Conservation (phyloP, 2,888 invertebrate genomes). For the Erebia epiphron region DNA sequence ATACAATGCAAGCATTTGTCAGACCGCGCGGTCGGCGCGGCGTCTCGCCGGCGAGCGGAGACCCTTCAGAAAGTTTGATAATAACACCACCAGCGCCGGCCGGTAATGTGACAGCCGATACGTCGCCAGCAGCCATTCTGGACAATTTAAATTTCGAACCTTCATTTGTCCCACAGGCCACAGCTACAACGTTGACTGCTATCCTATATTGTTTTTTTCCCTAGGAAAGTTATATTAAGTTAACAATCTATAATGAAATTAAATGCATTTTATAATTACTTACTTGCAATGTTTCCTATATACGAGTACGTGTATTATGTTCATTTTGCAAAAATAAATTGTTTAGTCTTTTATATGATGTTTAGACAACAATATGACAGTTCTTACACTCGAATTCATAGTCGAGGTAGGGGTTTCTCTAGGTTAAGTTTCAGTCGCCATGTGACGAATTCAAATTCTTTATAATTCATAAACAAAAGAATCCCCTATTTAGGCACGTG, state of each 20-base stretch:
- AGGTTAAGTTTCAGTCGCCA: too few relatives aligned
- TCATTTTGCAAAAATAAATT: too few relatives aligned
- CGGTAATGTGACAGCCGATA: constrained; percentile 83
- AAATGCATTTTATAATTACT: not conserved
- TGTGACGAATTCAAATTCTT: too few relatives aligned
- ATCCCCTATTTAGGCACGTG: too few relatives aligned
- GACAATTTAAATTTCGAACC: constrained; percentile 68
- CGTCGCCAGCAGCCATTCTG: constrained; percentile 67
- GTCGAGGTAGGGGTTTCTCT: too few relatives aligned
- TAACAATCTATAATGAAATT: too few relatives aligned
- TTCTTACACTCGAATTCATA: too few relatives aligned
- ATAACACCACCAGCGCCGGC: constrained; percentile 67
- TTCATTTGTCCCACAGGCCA: constrained; percentile 47
- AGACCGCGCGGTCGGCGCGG: constrained; percentile 57
- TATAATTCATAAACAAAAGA: too few relatives aligned
- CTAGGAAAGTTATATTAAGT: not conserved
- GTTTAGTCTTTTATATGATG: too few relatives aligned
- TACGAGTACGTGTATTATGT: too few relatives aligned
- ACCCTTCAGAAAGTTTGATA: constrained; percentile 83
- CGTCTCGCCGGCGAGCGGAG: constrained; percentile 73
- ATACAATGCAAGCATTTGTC: constrained; percentile 49
- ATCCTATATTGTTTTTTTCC: constrained; percentile 3
- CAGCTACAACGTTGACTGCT: constrained; percentile 38
- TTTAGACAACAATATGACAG: too few relatives aligned
- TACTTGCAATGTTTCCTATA: too few relatives aligned